A percentile compares a stretch with the other conserved stretches of the same genome.
phyloP scores from a whole-genome alignment of 1,140 invertebrate species.

The Euwallacea fornicatus region DNA sequence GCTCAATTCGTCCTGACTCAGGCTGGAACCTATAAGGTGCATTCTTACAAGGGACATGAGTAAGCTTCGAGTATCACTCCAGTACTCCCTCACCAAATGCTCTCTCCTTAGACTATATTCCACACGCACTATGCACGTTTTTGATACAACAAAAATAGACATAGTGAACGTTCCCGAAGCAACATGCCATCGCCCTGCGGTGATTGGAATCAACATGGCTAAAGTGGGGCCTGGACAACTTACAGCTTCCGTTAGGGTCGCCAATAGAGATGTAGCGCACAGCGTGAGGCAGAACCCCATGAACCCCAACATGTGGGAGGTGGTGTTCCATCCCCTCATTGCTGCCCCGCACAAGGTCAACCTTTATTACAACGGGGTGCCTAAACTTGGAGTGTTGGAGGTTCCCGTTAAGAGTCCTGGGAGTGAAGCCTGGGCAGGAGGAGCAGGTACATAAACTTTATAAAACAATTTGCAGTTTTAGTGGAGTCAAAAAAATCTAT shows the following conservation, averaged over 20 bases:
- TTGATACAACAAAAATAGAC: slow-evolving; percentile 80
- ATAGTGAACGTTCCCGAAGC: slow-evolving; percentile 58
- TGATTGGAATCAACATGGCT: slow-evolving; percentile 64
- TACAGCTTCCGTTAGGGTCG: slow-evolving; percentile 71
- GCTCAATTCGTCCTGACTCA: slow-evolving; percentile 50
- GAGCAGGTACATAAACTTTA: slow-evolving; percentile 36
- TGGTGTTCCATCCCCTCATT: slow-evolving; percentile 82
- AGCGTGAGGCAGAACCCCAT: slow-evolving; percentile 69
- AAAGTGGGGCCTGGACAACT: slow-evolving; percentile 82
- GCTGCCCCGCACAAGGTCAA: slow-evolving; percentile 81
- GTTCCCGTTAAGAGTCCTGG: slow-evolving; percentile 72
- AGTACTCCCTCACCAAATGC: background rate
- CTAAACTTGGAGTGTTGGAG: slow-evolving; percentile 53
- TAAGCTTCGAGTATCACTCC: slow-evolving; percentile 42
- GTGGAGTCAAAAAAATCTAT: background rate
- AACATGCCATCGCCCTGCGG: slow-evolving; percentile 78
- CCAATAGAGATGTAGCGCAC: slow-evolving; percentile 77
- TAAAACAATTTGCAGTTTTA: background rate
- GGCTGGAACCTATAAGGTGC: slow-evolving; percentile 50
- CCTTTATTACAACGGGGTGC: slow-evolving; percentile 75
- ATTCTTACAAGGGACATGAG: slow-evolving; percentile 46
- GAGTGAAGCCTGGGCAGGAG: slow-evolving; percentile 52
- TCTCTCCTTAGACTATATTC: slow-evolving; percentile 38
- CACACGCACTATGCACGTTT: slow-evolving; percentile 73
- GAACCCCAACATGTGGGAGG: slow-evolving; percentile 72